Evolutionary conservation across 2,888 invertebrate genomes (phyloP).

Genomic region (Argynnis bischoffii): DNA sequence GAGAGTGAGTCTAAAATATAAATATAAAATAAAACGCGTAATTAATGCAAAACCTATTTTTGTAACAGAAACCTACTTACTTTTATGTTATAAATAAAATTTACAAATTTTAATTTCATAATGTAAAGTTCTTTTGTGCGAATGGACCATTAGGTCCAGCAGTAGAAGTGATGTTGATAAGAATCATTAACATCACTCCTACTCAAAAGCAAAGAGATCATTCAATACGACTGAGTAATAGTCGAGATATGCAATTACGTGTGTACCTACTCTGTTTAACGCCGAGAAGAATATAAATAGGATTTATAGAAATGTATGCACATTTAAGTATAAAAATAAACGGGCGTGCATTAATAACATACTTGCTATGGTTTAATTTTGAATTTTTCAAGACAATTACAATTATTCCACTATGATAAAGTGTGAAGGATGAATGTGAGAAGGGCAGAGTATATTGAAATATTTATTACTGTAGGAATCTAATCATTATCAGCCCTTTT

Average conservation of each 20-base stretch:
- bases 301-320: neutral
- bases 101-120: no score
- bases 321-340: conserved; percentile 15
- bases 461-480: no score
- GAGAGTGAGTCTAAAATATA: no score
- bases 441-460: no score
- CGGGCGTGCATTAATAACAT: conserved; percentile 6
- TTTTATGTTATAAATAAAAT: no score
- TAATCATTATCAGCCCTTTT: no score
- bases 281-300: conserved; percentile 15
- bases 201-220: conserved; percentile 25
- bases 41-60: no score
- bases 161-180: neutral
- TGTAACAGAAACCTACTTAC: no score
- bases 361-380: neutral
- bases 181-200: conserved; percentile 4
- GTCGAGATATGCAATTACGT: conserved; percentile 27
- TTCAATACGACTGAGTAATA: conserved; percentile 25
- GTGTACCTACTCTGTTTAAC: conserved; percentile 14
- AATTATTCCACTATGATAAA: no score
- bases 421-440: no score
- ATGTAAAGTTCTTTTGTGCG: neutral
- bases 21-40: no score
- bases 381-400: no score
- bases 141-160: neutral